Base-by-base conservation (phyloP, 2,888 invertebrate genomes). In the Leptopilina drosophilae region DNA sequence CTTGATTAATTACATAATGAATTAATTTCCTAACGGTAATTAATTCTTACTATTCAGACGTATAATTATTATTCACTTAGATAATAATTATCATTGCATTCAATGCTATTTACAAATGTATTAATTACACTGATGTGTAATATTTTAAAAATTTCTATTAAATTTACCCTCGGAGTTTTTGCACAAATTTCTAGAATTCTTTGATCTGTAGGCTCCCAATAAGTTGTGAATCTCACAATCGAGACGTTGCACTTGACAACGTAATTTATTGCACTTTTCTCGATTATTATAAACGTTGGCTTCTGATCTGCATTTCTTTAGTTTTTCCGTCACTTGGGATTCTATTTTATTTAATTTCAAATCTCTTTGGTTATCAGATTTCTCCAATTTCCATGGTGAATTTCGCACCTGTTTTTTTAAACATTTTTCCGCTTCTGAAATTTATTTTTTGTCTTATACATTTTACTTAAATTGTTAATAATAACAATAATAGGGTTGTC, bases 141-240 rank as follows among this genome's bases (percentile, higher is more conserved):
- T 33, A 73, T n/a, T 56, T 33, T 56, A 73, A 11, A 73, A 56
- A 8, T 42, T 42, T 42, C 42, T 42, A 42, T 42, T 42, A 8
- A 42, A 64, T 79, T 26, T 79, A 66, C 40, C 11, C 49, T 49
- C 11, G 49, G 9, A 49, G 49, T 59, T 67, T 26, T 78, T 75
- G 67, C 15, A 20, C 46, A 46, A 49, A 49, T 49, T 26, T 5
- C 46, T 76, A 78, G n/a, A 40, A 67, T 75, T 69, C 77, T 15
- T 69, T 56, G 53, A 76, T 75, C 81, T 84, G 12, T 88, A 69
- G 20, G 79, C 77, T 40, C 80, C 77, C 46, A 91, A 82, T 80
- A 90, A 84, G 69, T 82, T 80, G 80, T 87, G 84, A 9, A 90
- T 88, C 85, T 91, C 89, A 53, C 79, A 83, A 78, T 90, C 90